These are phyloP conservation scores for Ichneumoninae sp. DNA, from an alignment of 2,888 invertebrate genomes.

Conservation along the genomic window DNA sequence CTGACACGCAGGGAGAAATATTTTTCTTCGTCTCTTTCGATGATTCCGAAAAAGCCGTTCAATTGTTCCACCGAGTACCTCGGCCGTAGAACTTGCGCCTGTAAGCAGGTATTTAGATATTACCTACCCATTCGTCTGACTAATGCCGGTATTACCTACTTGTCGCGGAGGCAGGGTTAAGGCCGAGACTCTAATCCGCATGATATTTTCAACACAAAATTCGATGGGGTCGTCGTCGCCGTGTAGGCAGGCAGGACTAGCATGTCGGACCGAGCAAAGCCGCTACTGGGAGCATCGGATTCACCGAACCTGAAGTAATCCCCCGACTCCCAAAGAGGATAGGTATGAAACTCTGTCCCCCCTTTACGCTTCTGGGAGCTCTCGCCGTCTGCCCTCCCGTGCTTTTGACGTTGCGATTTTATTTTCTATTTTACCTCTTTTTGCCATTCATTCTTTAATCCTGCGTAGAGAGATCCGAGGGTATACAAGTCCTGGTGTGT, in stretches of 20 bases:
- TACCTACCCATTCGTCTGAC: conserved; percentile 57
- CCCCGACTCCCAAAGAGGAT: conserved; percentile 71
- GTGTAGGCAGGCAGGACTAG: conserved; percentile 28
- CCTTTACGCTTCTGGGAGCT: conserved; percentile 19
- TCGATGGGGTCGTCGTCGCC: conserved; percentile 44
- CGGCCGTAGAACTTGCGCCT: neutral
- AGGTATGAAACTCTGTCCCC: conserved; percentile 51
- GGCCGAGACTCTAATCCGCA: conserved; percentile 57
- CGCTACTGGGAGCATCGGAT: conserved; percentile 71
- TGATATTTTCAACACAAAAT: conserved; percentile 63
- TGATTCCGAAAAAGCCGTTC: neutral
- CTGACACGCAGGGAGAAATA: neutral
- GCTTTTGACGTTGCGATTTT: conserved; percentile 28
- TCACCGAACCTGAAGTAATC: conserved; percentile 77
- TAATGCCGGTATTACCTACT: conserved; percentile 65
- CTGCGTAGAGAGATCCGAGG: conserved; percentile 34
- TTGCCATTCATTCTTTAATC: conserved; percentile 49
- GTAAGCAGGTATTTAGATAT: conserved; percentile 63
- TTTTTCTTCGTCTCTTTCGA: neutral
- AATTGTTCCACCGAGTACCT: neutral
- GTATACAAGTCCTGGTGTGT: conserved; percentile 19
- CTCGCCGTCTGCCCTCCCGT: conserved; percentile 44
- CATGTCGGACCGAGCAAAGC: conserved; percentile 65
- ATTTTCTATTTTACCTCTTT: conserved; percentile 3
- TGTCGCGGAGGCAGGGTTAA: conserved; percentile 33